Percentiles rank a stretch among this genome's conserved stretches.
Evolutionary conservation across 1,140 invertebrate genomes (phyloP).

Genomic region (Cydia strobilella): DNA sequence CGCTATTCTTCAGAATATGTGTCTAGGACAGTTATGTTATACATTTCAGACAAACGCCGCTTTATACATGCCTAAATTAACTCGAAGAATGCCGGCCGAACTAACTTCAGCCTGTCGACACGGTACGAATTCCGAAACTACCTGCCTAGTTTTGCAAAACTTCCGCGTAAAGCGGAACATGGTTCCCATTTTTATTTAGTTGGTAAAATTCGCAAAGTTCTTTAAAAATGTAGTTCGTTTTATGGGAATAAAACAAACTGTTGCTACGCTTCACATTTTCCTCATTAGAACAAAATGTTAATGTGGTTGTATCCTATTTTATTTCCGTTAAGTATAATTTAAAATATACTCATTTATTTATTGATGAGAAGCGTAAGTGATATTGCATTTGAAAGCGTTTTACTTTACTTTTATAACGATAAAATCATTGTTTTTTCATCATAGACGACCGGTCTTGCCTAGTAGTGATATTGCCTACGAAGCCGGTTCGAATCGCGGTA

Average conservation of each 20-base stretch:
- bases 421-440: too few relatives aligned
- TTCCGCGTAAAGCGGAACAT: constrained; percentile 2
- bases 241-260: neutral
- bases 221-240: neutral
- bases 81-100: neutral
- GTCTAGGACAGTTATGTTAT: neutral
- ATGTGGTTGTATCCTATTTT: too few relatives aligned
- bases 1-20: too few relatives aligned
- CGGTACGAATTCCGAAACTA: constrained; percentile 1
- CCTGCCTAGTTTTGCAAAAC: neutral
- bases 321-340: too few relatives aligned
- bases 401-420: too few relatives aligned
- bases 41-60: neutral
- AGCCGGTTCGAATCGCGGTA: too few relatives aligned
- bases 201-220: neutral
- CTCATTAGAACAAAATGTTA: neutral
- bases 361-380: too few relatives aligned
- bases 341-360: too few relatives aligned
- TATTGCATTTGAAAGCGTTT: too few relatives aligned
- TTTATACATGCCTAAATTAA: constrained; percentile 9
- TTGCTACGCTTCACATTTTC: neutral
- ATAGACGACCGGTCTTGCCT: too few relatives aligned
- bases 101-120: neutral
- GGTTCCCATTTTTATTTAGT: constrained; percentile 11
- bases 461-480: too few relatives aligned